Evolutionary conservation across 1,140 invertebrate genomes (phyloP), one percentile per base, ranked within the genome.

Genomic region (Pomacea maculata): DNA sequence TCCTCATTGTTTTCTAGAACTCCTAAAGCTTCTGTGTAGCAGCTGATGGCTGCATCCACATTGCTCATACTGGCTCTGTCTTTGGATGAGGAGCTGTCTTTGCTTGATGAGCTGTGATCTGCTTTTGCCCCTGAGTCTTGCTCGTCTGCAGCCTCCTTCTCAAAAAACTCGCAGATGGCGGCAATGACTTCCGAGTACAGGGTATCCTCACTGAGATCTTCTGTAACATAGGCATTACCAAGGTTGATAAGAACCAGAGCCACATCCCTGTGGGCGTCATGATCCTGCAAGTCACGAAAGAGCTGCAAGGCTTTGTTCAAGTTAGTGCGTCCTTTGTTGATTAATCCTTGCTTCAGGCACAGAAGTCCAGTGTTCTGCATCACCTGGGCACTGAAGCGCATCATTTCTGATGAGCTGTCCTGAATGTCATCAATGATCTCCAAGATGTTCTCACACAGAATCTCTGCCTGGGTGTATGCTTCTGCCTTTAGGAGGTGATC

Each of bases 221-320:
- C 84, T 25, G 85, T 82, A 70, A 88, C 85, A 71, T 90, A 89
- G 0, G 87, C 88, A 83, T 90, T 89, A n/a, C 89, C 89, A 45
- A 90, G 82, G 78, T 90, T 88, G 54, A 89, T 83, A 34, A 89
- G 83, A 54, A 87, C 86, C 19, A 87, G 79, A 15, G 89, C 87
- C 57, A 90, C 87, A 81, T 89, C 87, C 75, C 84, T 83, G 82
- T 88, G 86, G 11, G 87, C 83, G n/a, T 86, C 86, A 67, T 85
- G 84, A 68, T 89, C 88, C 82, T 89, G 86, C 17, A 90, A 82
- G 64, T 89, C 87, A 25, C 84, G 83, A 80, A 88, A 89, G 29
- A 88, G 86, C 55, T 85, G 80, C 52, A 90, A 74, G 14, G 88
- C 88, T 78, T 86, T 87, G 80, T 90, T 86, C 34, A 90, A 79